Base-by-base conservation (phyloP, 2,797 vertebrate genomes). In the Myotis planiceps region DNA sequence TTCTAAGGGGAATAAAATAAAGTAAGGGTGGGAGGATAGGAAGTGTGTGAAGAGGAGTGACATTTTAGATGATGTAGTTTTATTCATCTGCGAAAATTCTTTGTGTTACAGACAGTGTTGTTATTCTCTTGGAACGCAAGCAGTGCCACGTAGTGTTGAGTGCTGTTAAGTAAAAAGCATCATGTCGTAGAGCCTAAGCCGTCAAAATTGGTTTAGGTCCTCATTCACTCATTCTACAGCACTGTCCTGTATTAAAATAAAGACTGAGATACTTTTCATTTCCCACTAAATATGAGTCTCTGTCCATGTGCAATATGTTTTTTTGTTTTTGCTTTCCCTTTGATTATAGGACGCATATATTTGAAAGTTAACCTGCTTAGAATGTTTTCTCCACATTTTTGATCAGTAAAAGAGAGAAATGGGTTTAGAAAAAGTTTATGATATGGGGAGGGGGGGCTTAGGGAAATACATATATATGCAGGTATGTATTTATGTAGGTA, bases 1-100 rank as follows among this genome's bases (percentile, higher is more conserved):
- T 88, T 96, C 69, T 75, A 66, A 94, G 63, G 37, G 72, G 34
- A 69, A 85, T 42, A 75, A 75, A 74, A 53, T 66, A 42, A 81
- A 86, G 29, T 45, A 85, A 32, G 37, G 25, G 14, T 58, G 5
- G 9, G 72, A 10, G 8, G 8, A 42, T 78, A 53, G 34, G 12
- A 75, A 75, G 4, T 47, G 1, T 34, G 27, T 63, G 9, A 6
- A 45, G 58, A 84, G 47, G 13, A 27, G 23, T 81, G 14, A 49
- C 58, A 51, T 37, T 79, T 80, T 93, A 86, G 16, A 51, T 79
- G 42, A 65, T 6, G 3, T 23, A 37, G 10, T 6, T 87, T 76
- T 19, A 12, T 25, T 55, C 5, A 14, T 34, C 81, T 89, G 37
- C 3, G 29, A n/a, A 5, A 58, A 71, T 63, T 96, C 34, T 63